Conservation (phyloP, 2,113 vertebrate genomes). For the Synodontis membranacea region DNA sequence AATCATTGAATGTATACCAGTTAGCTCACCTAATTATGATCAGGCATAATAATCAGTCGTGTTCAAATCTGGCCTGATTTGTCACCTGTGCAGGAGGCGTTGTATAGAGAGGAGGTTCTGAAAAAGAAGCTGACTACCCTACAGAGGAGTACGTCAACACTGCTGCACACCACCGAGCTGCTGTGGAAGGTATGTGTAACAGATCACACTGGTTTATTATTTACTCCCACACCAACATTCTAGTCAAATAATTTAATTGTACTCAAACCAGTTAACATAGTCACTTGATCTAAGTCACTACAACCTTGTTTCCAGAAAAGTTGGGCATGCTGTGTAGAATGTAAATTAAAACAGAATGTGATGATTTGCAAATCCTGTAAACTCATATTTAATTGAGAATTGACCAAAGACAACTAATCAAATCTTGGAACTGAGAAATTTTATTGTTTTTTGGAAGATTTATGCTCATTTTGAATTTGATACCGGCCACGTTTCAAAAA, state of each 20-base stretch:
- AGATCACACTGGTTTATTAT: neutral
- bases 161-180: slow-evolving; percentile 63
- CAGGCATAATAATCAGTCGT: neutral
- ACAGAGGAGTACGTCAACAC: slow-evolving; percentile 62
- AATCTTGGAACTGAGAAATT: too few relatives aligned
- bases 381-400: too few relatives aligned
- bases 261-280: neutral
- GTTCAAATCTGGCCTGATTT: neutral
- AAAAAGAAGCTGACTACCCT: slow-evolving; percentile 71
- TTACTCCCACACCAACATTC: neutral
- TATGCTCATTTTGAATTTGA: too few relatives aligned
- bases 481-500: too few relatives aligned
- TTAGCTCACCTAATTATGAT: neutral
- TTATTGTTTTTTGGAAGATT: too few relatives aligned
- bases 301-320: too few relatives aligned
- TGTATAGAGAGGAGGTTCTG: slow-evolving; percentile 70
- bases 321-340: too few relatives aligned
- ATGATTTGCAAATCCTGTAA: too few relatives aligned
- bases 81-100: slow-evolving; percentile 67
- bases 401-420: too few relatives aligned
- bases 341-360: too few relatives aligned
- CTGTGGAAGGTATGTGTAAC: slow-evolving; percentile 69
- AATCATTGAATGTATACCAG: neutral
- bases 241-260: neutral
- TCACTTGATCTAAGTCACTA: neutral